Percentiles rank a stretch among this genome's conserved stretches.
phyloP scores from a whole-genome alignment of 2,113 vertebrate genomes.

The Planiliza haematocheilus region DNA sequence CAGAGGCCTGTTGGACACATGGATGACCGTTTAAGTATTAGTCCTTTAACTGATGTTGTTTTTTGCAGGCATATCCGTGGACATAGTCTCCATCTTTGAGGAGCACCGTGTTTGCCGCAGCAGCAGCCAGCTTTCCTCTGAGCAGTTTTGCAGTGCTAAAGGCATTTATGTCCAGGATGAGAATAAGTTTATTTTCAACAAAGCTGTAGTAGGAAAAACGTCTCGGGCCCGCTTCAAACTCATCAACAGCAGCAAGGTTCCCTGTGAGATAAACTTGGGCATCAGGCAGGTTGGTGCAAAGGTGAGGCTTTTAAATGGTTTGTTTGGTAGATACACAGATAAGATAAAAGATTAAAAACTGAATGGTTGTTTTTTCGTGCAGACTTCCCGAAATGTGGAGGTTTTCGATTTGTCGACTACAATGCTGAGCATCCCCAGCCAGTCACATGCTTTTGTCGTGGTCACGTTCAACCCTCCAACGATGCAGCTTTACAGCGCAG shows the following conservation, averaged over 20 bases:
- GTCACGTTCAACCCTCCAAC: slow-evolving; percentile 86
- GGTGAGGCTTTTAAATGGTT: slow-evolving; percentile 76
- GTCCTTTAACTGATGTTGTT: not conserved
- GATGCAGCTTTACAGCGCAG: slow-evolving; percentile 85
- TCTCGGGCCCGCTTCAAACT: slow-evolving; percentile 89
- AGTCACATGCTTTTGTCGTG: slow-evolving; percentile 82
- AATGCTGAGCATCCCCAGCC: slow-evolving; percentile 82
- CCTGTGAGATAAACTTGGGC: slow-evolving; percentile 82
- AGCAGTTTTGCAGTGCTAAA: slow-evolving; percentile 72
- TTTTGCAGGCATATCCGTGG: slow-evolving; percentile 81
- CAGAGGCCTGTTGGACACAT: not conserved
- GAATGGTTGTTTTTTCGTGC: slow-evolving; percentile 20
- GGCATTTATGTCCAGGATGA: slow-evolving; percentile 88
- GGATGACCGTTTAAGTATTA: too few species aligned
- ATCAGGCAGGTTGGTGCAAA: slow-evolving; percentile 79
- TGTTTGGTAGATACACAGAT: not conserved
- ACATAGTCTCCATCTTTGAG: slow-evolving; percentile 87
- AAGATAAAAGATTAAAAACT: not conserved
- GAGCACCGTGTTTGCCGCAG: slow-evolving; percentile 88
- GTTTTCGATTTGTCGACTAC: slow-evolving; percentile 84
- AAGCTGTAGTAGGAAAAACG: slow-evolving; percentile 82
- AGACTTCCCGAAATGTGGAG: slow-evolving; percentile 74
- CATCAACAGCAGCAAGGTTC: slow-evolving; percentile 84
- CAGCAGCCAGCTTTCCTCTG: slow-evolving; percentile 71
- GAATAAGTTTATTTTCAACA: slow-evolving; percentile 91